A percentile compares a stretch with the other conserved stretches of the same genome.
phyloP scores from a whole-genome alignment of 2,113 vertebrate genomes.

The Hyperopisus bebe region DNA sequence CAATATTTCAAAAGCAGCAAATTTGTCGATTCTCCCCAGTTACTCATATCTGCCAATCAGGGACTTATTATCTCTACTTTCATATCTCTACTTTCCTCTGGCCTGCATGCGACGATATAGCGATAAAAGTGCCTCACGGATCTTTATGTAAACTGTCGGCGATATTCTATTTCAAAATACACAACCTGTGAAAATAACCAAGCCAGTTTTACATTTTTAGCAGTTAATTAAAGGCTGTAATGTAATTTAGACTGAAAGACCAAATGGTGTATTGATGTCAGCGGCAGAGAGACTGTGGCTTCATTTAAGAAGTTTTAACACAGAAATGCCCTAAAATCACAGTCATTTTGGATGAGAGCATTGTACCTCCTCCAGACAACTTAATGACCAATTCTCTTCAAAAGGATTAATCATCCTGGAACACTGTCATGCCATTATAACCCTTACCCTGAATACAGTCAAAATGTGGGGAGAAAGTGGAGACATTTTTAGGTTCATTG shows the following conservation, averaged over 20 bases:
- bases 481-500: conserved; percentile 6
- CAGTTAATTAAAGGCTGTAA: conserved; percentile 6
- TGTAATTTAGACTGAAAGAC: neutral
- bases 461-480: conserved; percentile 5
- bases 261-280: neutral
- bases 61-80: no score
- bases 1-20: neutral
- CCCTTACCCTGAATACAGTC: neutral
- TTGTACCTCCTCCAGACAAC: conserved; percentile 7
- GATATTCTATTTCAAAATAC: neutral
- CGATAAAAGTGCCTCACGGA: neutral
- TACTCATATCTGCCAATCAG: neutral
- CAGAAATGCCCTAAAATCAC: neutral
- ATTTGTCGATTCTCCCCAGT: neutral
- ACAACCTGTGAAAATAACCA: neutral
- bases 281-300: neutral
- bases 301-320: neutral
- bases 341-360: neutral
- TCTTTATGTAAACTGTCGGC: neutral
- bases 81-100: neutral
- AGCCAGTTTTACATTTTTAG: neutral
- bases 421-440: neutral
- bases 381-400: neutral
- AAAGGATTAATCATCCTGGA: conserved; percentile 1
- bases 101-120: neutral